These are phyloP conservation scores for Chionodraco myersi DNA, from an alignment of 2,113 vertebrate species.

Conservation along the genomic window DNA sequence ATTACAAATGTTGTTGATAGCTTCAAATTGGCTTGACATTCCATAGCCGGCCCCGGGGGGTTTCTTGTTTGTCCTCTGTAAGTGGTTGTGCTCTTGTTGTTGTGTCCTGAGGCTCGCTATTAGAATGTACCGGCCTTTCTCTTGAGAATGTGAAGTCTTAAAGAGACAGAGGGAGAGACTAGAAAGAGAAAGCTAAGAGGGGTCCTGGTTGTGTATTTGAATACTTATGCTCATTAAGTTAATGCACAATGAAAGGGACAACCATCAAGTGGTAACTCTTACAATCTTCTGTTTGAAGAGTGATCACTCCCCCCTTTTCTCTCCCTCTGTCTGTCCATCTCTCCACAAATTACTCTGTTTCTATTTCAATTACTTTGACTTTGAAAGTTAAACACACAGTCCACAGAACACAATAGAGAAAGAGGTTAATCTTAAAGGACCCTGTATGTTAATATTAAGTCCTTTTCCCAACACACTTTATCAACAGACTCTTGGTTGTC, in stretches of 20 bases:
- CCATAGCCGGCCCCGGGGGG: conserved; percentile 68
- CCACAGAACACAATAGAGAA: conserved; percentile 61
- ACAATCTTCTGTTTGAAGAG: conserved; percentile 73
- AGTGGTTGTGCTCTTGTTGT: conserved; percentile 75
- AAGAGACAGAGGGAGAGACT: conserved; percentile 56
- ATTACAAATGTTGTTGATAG: conserved; percentile 81
- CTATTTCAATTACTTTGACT: conserved; percentile 67
- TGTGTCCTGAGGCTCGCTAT: conserved; percentile 71
- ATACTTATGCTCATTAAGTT: conserved; percentile 79
- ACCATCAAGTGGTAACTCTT: conserved; percentile 75
- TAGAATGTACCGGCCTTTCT: conserved; percentile 70
- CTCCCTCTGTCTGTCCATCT: conserved; percentile 50
- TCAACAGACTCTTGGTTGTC: conserved; percentile 36
- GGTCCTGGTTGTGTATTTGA: conserved; percentile 70
- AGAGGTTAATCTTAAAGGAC: conserved; percentile 63
- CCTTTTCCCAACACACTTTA: conserved; percentile 62
- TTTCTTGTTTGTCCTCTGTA: conserved; percentile 79
- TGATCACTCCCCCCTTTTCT: conserved; percentile 51
- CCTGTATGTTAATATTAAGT: conserved; percentile 73
- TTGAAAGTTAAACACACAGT: conserved; percentile 74
- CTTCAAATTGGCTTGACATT: conserved; percentile 82
- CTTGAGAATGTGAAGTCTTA: conserved; percentile 63
- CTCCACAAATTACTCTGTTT: conserved; percentile 75
- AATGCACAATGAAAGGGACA: conserved; percentile 75
- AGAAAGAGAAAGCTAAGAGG: conserved; percentile 50